Base-by-base conservation (phyloP, 2,888 invertebrate species). In the Electrophaes corylata region DNA sequence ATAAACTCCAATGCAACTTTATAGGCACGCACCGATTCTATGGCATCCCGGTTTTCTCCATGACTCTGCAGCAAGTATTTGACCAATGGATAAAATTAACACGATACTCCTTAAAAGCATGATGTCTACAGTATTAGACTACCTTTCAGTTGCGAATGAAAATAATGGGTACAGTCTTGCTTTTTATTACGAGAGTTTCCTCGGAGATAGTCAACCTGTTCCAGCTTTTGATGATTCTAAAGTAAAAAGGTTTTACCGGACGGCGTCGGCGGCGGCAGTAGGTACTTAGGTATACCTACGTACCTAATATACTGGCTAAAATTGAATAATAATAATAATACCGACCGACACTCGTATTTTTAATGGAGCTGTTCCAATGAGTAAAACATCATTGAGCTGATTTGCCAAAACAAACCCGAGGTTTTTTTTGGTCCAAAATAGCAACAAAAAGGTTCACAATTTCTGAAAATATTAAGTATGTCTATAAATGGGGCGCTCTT, bases 21-120 rank as follows among this genome's bases (percentile, higher is more conserved):
- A 16, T 8, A 8, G 5, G 1, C 56, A 89, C 93, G 84, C 84
- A 93, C 96, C 96, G 66, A 96, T 95, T 92, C 94, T 94, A 76
- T 96, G 96, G 75, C 96, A 96, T 49, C 96, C 96, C 16, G 96
- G 96, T 73, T 94, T 94, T 65, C 94, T 93, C 96, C 96, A 96
- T 48, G 84, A 77, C 51, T 91, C 91, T 29, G 80, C 73, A 16
- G 82, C 77, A 43, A 92, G 78, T 63, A 94, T 92, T 67, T 88
- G 76, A 61, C 73, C 78, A 77, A 71, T 77, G 70, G 78, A 78
- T 65, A 86, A 64, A 18, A 87, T 60, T 45, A 90, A 65, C 39
- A 89, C 61, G 35, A 84, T 68, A 76, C 72, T 73, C 66, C 77
- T 79, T 47, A 86, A 64, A 72, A 85, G 75, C 90, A 91, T 75